A percentile compares a stretch with the other conserved stretches of the same genome.
These are phyloP conservation scores for Regulus satrapa DNA, from an alignment of 2,113 vertebrate species.

Conservation along the genomic window DNA sequence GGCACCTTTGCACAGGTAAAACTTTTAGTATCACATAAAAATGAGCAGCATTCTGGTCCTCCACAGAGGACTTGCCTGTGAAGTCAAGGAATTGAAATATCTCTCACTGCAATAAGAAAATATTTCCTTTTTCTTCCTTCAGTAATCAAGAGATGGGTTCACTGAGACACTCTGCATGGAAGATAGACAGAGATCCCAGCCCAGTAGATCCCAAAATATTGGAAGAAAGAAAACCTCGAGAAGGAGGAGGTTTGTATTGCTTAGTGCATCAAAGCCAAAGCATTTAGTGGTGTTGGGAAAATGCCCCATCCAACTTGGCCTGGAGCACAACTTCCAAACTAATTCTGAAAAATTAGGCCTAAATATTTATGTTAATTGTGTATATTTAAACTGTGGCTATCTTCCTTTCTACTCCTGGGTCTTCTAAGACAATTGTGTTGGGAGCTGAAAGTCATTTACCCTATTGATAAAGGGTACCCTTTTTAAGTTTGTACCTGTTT, in stretches of 20 bases:
- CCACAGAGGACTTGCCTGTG: background rate
- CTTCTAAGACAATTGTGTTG: background rate
- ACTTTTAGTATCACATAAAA: background rate
- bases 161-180: background rate
- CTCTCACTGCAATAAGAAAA: background rate
- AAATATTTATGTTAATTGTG: background rate
- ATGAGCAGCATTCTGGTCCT: background rate
- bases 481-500: background rate
- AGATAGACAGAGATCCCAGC: background rate
- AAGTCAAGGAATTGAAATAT: background rate
- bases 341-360: background rate
- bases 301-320: background rate
- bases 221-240: background rate
- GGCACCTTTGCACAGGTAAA: background rate
- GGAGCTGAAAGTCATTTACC: background rate
- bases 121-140: background rate
- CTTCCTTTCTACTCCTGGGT: background rate
- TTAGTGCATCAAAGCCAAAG: background rate
- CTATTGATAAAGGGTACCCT: rapidly evolving
- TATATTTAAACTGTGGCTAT: background rate
- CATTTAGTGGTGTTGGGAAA: background rate
- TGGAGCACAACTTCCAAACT: background rate
- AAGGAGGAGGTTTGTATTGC: background rate
- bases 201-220: background rate
- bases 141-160: background rate